Conservation (phyloP, 2,797 vertebrate genomes). For the Enteromius mattozi region DNA sequence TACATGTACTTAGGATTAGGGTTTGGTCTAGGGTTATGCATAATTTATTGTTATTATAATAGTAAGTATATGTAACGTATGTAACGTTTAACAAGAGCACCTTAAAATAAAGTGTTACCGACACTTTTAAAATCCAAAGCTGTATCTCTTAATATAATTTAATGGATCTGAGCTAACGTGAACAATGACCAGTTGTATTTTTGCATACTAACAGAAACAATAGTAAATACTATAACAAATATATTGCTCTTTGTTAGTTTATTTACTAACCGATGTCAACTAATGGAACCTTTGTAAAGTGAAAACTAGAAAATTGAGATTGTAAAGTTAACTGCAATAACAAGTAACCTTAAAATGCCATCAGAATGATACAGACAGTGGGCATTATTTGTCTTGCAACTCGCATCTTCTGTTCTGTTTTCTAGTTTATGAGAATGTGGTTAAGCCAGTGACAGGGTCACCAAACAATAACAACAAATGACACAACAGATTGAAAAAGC, state of each 20-base stretch:
- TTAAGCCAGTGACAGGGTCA: slow-evolving; percentile 45
- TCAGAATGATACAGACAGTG: background rate
- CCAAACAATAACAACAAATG: slow-evolving; percentile 46
- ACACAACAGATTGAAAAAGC: slow-evolving; percentile 50
- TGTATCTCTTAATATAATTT: background rate
- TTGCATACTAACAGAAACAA: background rate
- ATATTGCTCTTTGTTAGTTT: background rate
- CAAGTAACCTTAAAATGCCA: background rate
- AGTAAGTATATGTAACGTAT: no score
- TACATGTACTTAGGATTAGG: no score
- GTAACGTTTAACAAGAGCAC: background rate
- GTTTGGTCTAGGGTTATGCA: no score
- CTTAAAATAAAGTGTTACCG: background rate
- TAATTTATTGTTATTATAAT: no score
- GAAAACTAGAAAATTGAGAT: background rate
- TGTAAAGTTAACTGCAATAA: background rate
- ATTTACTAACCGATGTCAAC: background rate
- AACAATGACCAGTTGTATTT: background rate
- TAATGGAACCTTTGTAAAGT: background rate
- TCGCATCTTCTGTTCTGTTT: slow-evolving; percentile 21
- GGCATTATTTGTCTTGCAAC: slow-evolving; percentile 23
- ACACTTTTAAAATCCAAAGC: background rate
- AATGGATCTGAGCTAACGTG: background rate
- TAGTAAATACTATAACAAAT: background rate
- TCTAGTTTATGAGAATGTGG: slow-evolving; percentile 28